phyloP scores from a whole-genome alignment of 2,888 invertebrate genomes.

The Agrochola macilenta region DNA sequence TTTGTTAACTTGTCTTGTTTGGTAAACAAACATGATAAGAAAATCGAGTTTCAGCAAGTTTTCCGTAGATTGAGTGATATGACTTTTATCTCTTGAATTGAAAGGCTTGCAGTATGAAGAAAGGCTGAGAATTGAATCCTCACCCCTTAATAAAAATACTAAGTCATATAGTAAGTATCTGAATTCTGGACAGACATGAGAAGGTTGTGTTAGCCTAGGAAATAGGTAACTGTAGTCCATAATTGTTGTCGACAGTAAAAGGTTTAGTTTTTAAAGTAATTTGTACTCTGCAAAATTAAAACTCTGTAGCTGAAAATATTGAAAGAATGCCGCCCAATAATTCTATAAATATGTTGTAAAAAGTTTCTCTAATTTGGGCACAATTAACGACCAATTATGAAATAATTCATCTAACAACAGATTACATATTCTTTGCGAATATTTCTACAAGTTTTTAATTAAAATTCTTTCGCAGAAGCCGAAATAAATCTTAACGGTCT shows the following conservation, averaged over 20 bases:
- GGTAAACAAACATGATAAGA: neutral
- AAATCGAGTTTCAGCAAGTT: neutral
- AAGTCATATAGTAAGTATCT: neutral
- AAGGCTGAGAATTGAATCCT: too few species aligned
- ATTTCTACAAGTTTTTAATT: slow-evolving; percentile 87
- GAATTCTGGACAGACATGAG: neutral
- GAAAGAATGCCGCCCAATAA: slow-evolving; percentile 2
- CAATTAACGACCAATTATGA: slow-evolving; percentile 84
- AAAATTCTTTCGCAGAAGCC: slow-evolving; percentile 83
- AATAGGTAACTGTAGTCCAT: neutral
- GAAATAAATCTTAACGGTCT: slow-evolving; percentile 79
- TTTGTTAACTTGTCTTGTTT: neutral
- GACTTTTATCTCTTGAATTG: neutral
- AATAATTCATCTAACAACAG: slow-evolving; percentile 84
- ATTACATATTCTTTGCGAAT: slow-evolving; percentile 86
- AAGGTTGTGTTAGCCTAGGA: neutral
- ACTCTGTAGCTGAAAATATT: slow-evolving; percentile 3
- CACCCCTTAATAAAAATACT: neutral
- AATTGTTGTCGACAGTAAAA: neutral
- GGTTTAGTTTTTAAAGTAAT: neutral
- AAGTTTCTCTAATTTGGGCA: slow-evolving; percentile 66
- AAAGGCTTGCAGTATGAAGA: neutral
- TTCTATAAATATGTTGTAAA: slow-evolving; percentile 42
- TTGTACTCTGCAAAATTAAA: neutral
- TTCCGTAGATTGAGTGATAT: neutral